Evolutionary conservation across 2,888 invertebrate species (phyloP).

Genomic region (Hyppa rectilinea): DNA sequence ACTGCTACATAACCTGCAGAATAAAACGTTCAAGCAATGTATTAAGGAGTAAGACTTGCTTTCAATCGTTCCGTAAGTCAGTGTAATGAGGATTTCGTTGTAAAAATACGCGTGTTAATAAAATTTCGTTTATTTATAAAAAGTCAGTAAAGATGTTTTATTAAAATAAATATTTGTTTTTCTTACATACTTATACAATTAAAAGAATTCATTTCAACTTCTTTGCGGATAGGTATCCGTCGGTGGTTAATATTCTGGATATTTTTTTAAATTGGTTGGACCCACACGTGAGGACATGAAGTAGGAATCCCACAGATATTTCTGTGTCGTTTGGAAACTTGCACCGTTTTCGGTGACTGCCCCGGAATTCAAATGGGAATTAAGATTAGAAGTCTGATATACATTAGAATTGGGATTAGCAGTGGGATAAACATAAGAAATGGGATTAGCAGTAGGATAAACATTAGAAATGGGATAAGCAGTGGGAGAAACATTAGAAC

Average conservation of each 20-base stretch:
- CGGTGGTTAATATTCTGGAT: constrained; percentile 5
- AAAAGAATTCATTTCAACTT: neutral
- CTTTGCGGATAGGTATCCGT: neutral
- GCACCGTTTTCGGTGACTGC: constrained; percentile 1
- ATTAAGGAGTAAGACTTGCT: too few species aligned
- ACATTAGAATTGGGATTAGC: neutral
- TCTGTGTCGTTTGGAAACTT: constrained; percentile 23
- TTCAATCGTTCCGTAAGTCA: too few species aligned
- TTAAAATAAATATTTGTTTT: constrained; percentile 57
- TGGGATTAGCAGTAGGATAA: neutral
- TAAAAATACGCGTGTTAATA: too few species aligned
- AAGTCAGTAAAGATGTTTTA: too few species aligned
- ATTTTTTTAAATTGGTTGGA: neutral
- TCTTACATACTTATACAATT: constrained; percentile 13
- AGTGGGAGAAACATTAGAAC: neutral
- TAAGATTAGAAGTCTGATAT: constrained; percentile 3
- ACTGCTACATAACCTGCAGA: too few species aligned
- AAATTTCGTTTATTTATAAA: too few species aligned
- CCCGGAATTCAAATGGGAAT: neutral
- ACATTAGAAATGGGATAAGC: neutral
- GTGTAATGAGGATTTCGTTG: too few species aligned
- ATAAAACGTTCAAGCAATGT: too few species aligned
- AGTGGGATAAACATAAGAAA: neutral
- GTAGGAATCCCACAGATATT: constrained; percentile 25
- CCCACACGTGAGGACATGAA: neutral